Base-by-base conservation (phyloP, 2,113 vertebrate genomes). In the Limnothrissa miodon region DNA sequence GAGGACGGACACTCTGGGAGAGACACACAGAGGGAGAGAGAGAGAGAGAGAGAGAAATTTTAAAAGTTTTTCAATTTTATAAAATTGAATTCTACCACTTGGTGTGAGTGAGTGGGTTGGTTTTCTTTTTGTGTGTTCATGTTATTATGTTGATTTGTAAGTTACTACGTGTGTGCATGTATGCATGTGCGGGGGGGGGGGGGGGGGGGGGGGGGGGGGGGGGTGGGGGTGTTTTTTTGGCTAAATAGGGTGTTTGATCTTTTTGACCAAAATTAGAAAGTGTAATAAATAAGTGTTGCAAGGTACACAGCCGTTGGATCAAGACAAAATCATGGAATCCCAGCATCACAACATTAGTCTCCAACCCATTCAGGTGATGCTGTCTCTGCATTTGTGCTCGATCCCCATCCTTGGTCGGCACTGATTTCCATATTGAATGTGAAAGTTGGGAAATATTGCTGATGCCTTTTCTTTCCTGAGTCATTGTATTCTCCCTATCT, bases 1-100 rank as follows among this genome's bases (percentile, higher is more conserved):
- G 96, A 95, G 15, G 85, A 82, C 3, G 90, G 92, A 11, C 91
- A 86, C 74, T 95, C 94, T 95, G 83, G 46, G 13, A 10, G 46
- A 29, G 10, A 78, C 56, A 23, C n/a, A 4, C 8, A 42, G 13
- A 82, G 9, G 83, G 36, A 45, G 45, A 81, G 5, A 13, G 23
- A 33, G 46, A n/a, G n/a, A 78, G 1, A 86, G 23, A 45, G 2
- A 48, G 0, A 80, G 10, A 83, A 39, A 66, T 9, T 62, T 21
- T n/a, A n/a, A 42, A 42, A 42, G 6, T 6, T 42, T 6, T 6
- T 42, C 6, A 4, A 42, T 42, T 42, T 42, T 42, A 42, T 2
- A 2, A 42, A 42, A 42, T 6, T 42, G 42, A 42, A 42, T 42
- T 2, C 6, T 6, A 42, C 42, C 42, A 42, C 6, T 6, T 78